Evolutionary conservation across 2,888 invertebrate species (phyloP).

Genomic region (Spialia ferax): DNA sequence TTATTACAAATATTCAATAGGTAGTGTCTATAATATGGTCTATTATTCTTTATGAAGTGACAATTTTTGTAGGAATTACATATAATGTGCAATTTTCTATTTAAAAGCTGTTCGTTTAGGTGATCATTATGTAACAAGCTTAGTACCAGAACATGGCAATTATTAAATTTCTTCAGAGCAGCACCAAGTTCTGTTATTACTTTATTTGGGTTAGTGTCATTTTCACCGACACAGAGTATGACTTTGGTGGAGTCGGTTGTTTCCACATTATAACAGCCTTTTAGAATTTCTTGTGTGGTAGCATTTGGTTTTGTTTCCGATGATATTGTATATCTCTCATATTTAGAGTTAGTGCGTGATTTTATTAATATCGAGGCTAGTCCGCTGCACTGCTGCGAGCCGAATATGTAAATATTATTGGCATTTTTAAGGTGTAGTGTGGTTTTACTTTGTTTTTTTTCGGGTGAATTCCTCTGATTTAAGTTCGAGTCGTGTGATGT

Average conservation of each 20-base stretch:
- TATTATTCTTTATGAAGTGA: neutral
- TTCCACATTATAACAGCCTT: no score
- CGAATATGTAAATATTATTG: neutral
- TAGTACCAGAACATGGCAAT: neutral
- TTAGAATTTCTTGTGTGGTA: no score
- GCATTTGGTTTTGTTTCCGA: no score
- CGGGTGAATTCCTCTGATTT: no score
- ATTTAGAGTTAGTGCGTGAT: neutral
- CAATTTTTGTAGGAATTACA: slow-evolving; percentile 1
- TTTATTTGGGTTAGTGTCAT: neutral
- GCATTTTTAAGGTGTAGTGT: no score
- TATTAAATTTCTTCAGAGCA: neutral
- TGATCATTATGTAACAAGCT: neutral
- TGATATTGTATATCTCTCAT: neutral
- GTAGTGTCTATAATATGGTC: neutral
- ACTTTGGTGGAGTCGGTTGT: neutral
- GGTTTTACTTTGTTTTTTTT: neutral
- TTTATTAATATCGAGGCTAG: neutral
- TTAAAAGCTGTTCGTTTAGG: neutral
- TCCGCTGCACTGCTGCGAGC: neutral
- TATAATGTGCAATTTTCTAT: neutral
- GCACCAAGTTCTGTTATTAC: neutral
- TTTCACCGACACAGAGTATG: neutral
- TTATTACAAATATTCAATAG: neutral
- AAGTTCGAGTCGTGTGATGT: no score